A percentile compares a stretch with the other conserved stretches of the same genome.
Evolutionary conservation across 92 coral and sea anemone species (phyloP).

Genomic region (Zoanthus sansibaricus): DNA sequence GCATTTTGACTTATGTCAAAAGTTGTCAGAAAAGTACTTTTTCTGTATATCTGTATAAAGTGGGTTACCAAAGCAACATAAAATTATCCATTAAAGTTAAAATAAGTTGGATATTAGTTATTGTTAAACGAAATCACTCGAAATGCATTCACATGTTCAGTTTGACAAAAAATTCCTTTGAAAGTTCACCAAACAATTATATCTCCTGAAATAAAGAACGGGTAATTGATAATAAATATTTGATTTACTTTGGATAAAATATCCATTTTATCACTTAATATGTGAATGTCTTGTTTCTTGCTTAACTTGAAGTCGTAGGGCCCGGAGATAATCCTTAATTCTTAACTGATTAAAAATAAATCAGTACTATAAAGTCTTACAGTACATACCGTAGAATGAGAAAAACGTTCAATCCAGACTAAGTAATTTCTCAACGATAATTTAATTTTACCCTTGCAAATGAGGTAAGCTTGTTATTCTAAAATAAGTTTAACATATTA

Average conservation of each 20-base stretch:
- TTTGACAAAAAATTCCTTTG: too few species aligned
- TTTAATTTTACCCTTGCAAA: not conserved
- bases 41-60: not conserved
- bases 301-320: too few species aligned
- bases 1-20: not conserved
- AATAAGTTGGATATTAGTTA: not conserved
- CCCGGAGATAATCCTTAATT: too few species aligned
- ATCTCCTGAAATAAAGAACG: not conserved
- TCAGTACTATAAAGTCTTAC: too few species aligned
- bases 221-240: not conserved
- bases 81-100: conserved; percentile 4
- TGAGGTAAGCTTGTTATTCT: too few species aligned
- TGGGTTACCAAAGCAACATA: conserved; percentile 19
- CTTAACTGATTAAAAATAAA: too few species aligned
- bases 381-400: too few species aligned
- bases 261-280: not conserved
- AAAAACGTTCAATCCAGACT: too few species aligned
- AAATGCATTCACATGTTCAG: not conserved
- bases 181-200: not conserved
- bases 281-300: not conserved
- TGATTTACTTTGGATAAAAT: not conserved
- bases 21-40: not conserved
- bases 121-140: not conserved
- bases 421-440: too few species aligned
- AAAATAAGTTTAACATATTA: not conserved